These are phyloP conservation scores for Parelbella ahira DNA, from an alignment of 2,888 invertebrate species.

Conservation along the genomic window DNA sequence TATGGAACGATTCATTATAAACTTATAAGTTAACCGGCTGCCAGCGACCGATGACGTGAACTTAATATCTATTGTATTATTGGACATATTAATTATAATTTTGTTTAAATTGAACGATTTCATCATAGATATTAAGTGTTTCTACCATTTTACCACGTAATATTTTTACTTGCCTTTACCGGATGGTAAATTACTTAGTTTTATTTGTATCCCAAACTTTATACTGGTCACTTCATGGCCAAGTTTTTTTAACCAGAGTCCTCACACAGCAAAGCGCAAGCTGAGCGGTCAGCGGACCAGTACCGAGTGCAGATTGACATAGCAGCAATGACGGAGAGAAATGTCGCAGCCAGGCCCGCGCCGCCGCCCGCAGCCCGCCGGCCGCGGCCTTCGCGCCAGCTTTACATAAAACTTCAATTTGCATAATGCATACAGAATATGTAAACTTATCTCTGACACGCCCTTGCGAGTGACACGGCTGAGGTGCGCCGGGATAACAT, in stretches of 20 bases:
- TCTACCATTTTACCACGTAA: too few relatives aligned
- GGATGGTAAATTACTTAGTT: too few relatives aligned
- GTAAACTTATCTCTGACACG: constrained; percentile 77
- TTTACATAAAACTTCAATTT: constrained; percentile 78
- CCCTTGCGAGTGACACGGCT: constrained; percentile 71
- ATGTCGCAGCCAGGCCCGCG: too few relatives aligned
- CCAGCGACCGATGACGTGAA: background rate
- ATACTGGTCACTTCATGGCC: too few relatives aligned
- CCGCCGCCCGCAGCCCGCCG: constrained; percentile 31
- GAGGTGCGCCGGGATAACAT: constrained; percentile 77
- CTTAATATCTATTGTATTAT: constrained; percentile 1
- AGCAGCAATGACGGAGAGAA: constrained; percentile 50
- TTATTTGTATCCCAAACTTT: too few relatives aligned
- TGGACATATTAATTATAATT: too few relatives aligned
- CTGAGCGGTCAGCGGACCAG: constrained; percentile 40
- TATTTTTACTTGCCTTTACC: too few relatives aligned
- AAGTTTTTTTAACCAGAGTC: too few relatives aligned
- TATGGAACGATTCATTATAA: constrained; percentile 16
- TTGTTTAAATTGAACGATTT: too few relatives aligned
- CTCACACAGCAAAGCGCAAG: too few relatives aligned
- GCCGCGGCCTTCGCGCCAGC: constrained; percentile 39
- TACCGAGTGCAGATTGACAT: constrained; percentile 18
- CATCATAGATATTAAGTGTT: too few relatives aligned
- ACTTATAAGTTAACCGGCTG: constrained; percentile 19
- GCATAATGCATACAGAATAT: constrained; percentile 79